These are phyloP conservation scores for Tetragnatha versicolor DNA, from an alignment of 1,140 invertebrate genomes.

Conservation along the genomic window DNA sequence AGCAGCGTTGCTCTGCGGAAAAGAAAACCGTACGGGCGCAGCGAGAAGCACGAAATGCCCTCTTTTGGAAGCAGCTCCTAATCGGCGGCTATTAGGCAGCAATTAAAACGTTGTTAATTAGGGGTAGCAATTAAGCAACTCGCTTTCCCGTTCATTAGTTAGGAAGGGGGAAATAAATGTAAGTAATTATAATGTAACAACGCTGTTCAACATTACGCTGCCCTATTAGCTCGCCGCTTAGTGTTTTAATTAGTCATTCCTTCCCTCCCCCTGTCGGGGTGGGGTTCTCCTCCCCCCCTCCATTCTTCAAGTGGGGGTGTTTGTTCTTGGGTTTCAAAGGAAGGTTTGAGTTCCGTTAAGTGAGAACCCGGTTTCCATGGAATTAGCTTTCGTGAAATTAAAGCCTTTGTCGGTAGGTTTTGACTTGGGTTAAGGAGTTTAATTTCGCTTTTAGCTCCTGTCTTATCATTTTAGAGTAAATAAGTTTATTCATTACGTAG, in stretches of 20 bases:
- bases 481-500: too few relatives aligned
- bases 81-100: conserved; percentile 51
- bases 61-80: conserved; percentile 39
- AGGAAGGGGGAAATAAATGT: conserved; percentile 54
- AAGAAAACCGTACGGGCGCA: background rate
- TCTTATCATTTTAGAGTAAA: too few relatives aligned
- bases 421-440: too few relatives aligned
- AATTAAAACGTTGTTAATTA: conserved; percentile 56
- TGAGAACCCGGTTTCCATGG: too few relatives aligned
- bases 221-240: conserved; percentile 46
- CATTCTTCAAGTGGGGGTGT: background rate
- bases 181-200: conserved; percentile 55
- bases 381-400: too few relatives aligned
- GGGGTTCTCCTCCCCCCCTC: background rate
- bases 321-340: background rate
- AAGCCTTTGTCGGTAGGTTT: too few relatives aligned
- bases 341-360: conserved; percentile 11
- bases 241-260: conserved; percentile 45
- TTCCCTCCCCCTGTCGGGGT: background rate
- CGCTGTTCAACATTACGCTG: conserved; percentile 52
- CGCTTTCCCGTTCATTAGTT: conserved; percentile 52
- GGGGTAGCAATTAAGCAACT: conserved; percentile 45
- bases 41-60: conserved; percentile 23
- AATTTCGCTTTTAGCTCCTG: too few relatives aligned
- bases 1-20: background rate